Evolutionary conservation across 2,797 vertebrate species (phyloP).

Genomic region (Rhincodon typus): DNA sequence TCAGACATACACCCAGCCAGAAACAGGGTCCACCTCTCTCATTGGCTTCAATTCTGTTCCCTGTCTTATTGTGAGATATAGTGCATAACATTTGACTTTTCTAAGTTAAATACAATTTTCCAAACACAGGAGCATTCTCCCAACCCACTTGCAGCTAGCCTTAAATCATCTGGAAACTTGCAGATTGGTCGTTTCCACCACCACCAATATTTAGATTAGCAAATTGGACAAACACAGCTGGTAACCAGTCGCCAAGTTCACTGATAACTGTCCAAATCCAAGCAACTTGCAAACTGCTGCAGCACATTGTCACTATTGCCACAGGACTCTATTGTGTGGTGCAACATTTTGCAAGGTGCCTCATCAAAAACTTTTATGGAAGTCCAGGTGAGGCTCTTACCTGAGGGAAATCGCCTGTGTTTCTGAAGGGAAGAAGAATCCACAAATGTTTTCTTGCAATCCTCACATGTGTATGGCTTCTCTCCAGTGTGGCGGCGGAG

Average conservation of each 20-base stretch:
- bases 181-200: background rate
- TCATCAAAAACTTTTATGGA: background rate
- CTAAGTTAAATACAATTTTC: background rate
- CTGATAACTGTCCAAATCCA: background rate
- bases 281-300: background rate
- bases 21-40: background rate
- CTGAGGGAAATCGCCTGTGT: constrained; percentile 8
- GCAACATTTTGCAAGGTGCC: background rate
- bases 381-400: background rate
- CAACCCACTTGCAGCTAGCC: background rate
- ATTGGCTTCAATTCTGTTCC: background rate
- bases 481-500: constrained; percentile 65
- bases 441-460: constrained; percentile 48
- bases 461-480: constrained; percentile 68
- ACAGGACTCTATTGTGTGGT: background rate
- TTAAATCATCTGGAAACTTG: background rate
- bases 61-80: background rate
- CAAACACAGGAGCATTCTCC: background rate
- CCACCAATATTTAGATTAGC: background rate
- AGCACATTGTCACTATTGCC: background rate
- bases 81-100: background rate
- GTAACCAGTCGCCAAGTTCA: background rate
- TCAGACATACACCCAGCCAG: background rate
- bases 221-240: background rate
- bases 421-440: constrained; percentile 27